These are phyloP conservation scores for Sebastes ruberrimus DNA, from an alignment of 2,797 vertebrate genomes.

Conservation along the genomic window DNA sequence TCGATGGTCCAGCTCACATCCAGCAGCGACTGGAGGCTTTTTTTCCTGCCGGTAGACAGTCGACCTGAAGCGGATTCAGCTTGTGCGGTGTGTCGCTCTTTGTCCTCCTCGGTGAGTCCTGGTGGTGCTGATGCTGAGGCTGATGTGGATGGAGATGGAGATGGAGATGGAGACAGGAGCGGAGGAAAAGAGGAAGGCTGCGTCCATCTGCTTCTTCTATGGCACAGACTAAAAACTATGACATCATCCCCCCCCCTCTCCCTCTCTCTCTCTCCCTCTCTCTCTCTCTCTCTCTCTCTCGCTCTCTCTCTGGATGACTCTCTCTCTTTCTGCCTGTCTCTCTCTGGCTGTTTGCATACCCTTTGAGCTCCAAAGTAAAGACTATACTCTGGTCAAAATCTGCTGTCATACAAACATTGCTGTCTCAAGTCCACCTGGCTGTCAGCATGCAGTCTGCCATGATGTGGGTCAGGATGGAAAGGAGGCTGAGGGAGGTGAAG, in stretches of 20 bases:
- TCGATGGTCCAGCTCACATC: background rate
- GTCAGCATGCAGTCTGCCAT: background rate
- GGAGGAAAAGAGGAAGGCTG: slow-evolving; percentile 50
- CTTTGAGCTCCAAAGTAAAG: background rate
- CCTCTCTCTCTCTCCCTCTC: background rate
- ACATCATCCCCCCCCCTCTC: slow-evolving; percentile 71
- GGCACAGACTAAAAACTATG: slow-evolving; percentile 77
- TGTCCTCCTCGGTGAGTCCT: background rate
- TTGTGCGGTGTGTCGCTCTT: background rate
- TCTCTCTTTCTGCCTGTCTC: too few relatives aligned
- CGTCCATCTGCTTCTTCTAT: slow-evolving; percentile 75
- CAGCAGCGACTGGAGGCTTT: background rate
- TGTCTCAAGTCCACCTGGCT: background rate
- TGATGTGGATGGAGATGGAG: slow-evolving; percentile 1
- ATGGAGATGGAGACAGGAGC: background rate
- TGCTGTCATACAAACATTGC: too few relatives aligned
- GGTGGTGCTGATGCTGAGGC: slow-evolving; percentile 6
- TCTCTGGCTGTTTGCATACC: background rate
- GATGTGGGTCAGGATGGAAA: too few relatives aligned
- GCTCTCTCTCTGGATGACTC: too few relatives aligned
- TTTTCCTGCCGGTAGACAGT: background rate
- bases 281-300: background rate
- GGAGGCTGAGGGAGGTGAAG: background rate
- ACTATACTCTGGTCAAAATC: background rate
- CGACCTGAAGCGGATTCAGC: background rate